phyloP scores from a whole-genome alignment of 2,888 invertebrate genomes.

The Heterodera filipjevi region DNA sequence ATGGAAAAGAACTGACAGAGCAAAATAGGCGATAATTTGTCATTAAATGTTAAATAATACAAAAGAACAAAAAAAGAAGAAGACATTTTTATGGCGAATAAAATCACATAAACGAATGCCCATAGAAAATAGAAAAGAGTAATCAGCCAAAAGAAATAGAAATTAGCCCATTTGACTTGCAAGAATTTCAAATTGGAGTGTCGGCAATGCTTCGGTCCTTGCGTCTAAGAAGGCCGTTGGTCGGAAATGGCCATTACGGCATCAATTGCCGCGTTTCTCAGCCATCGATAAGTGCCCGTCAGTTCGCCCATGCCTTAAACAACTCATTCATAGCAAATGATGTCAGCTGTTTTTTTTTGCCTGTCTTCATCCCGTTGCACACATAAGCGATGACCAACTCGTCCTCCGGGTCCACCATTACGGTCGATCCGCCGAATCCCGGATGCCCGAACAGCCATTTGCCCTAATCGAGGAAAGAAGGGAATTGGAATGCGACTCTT shows the following conservation, averaged over 20 bases:
- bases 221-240: not conserved
- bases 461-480: conserved; percentile 36
- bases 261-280: conserved; percentile 1
- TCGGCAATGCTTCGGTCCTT: not conserved
- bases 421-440: conserved; percentile 60
- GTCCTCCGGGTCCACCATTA: conserved; percentile 64
- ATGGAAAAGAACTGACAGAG: too few species aligned
- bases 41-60: too few species aligned
- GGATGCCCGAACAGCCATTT: conserved; percentile 61
- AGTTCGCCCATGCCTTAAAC: conserved; percentile 33
- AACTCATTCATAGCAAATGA: not conserved
- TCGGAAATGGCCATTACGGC: not conserved
- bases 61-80: too few species aligned
- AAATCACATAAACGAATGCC: too few species aligned
- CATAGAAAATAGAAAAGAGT: too few species aligned
- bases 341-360: not conserved
- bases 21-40: too few species aligned
- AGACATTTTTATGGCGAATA: too few species aligned
- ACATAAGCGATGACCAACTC: conserved; percentile 62
- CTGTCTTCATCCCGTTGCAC: conserved; percentile 63
- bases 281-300: conserved; percentile 10
- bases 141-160: too few species aligned
- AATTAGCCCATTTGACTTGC: too few species aligned
- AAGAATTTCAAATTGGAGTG: too few species aligned
- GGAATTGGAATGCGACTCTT: too few species aligned